A percentile compares a stretch with the other conserved stretches of the same genome.
Conservation (phyloP, 2,797 vertebrate genomes). For the Argya squamiceps region DNA sequence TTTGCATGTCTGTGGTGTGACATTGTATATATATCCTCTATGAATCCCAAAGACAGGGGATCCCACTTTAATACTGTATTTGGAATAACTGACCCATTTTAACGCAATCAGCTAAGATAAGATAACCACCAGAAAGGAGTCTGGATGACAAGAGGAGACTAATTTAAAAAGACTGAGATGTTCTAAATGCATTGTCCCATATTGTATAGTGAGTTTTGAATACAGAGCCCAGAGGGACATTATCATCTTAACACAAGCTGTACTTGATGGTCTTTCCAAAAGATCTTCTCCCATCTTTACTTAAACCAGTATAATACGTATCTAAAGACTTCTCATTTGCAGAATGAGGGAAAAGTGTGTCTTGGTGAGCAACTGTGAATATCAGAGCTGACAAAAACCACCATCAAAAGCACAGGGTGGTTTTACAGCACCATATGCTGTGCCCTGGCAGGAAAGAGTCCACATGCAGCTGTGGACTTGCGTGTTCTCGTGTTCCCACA, state of each 20-base stretch:
- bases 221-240: background rate
- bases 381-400: background rate
- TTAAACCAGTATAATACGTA: background rate
- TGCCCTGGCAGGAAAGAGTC: background rate
- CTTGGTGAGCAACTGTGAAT: background rate
- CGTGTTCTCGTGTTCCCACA: accelerated
- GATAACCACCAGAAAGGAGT: background rate
- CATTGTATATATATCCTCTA: background rate
- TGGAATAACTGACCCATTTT: background rate
- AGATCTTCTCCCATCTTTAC: background rate
- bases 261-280: background rate
- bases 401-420: background rate
- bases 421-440: background rate
- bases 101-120: background rate
- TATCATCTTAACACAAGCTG: background rate
- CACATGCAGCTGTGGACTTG: accelerated
- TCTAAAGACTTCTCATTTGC: background rate
- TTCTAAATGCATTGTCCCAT: background rate
- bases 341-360: background rate
- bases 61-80: background rate
- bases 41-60: background rate
- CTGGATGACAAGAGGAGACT: background rate
- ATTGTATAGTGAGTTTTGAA: background rate
- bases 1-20: background rate
- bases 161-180: background rate